These are phyloP conservation scores for Pristionchus maxplancki DNA, from an alignment of 2,888 invertebrate species.

Conservation along the genomic window DNA sequence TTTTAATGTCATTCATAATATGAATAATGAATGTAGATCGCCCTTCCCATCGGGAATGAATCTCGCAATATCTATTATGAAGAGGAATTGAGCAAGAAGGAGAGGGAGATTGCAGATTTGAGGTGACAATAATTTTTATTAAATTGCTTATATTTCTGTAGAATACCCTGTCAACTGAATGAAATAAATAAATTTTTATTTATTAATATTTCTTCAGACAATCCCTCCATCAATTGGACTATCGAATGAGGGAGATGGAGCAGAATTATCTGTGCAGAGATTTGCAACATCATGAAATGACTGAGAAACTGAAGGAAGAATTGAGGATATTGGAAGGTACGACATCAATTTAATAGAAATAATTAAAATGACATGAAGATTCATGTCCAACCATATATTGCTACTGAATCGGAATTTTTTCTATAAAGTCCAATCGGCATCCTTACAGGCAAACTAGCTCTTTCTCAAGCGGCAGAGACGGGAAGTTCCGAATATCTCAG, in stretches of 20 bases:
- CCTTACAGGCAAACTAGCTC: slow-evolving; percentile 65
- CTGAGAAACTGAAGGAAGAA: slow-evolving; percentile 82
- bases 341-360: background rate
- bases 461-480: slow-evolving; percentile 79
- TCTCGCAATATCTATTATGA: slow-evolving; percentile 70
- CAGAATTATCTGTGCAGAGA: slow-evolving; percentile 76
- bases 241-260: slow-evolving; percentile 81
- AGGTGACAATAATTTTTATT: slow-evolving; percentile 57
- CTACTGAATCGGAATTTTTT: too few relatives aligned
- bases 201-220: too few relatives aligned
- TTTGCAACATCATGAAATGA: slow-evolving; percentile 80
- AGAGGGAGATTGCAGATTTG: slow-evolving; percentile 80
- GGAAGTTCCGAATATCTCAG: slow-evolving; percentile 89
- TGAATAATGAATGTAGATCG: background rate
- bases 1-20: background rate
- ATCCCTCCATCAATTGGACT: slow-evolving; percentile 83
- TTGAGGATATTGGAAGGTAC: slow-evolving; percentile 78
- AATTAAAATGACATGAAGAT: too few relatives aligned
- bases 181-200: too few relatives aligned
- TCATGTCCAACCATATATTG: too few relatives aligned
- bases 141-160: too few relatives aligned
- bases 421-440: background rate
- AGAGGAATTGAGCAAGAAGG: slow-evolving; percentile 86
- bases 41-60: slow-evolving; percentile 59
- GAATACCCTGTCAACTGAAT: too few relatives aligned